These are phyloP conservation scores for Lytechinus pictus DNA, from an alignment of 35 echinoderm and acorn worm genomes.

Conservation along the genomic window DNA sequence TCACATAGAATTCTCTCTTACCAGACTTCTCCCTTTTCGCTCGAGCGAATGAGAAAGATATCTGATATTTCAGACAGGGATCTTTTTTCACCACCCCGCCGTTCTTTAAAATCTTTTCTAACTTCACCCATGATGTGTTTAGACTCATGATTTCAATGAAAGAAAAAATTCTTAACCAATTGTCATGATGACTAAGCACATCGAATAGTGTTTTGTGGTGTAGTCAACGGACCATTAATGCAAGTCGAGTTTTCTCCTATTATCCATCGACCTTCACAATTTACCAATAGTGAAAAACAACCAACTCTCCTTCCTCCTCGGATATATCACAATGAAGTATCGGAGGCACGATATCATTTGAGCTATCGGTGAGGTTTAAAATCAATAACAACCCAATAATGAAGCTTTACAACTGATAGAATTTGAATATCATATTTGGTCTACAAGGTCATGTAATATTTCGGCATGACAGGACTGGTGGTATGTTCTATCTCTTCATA, in stretches of 20 bases:
- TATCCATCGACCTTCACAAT: not conserved
- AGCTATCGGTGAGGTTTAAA: not conserved
- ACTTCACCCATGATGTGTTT: not conserved
- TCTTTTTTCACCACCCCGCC: not conserved
- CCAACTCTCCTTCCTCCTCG: not conserved
- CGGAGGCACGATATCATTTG: not conserved
- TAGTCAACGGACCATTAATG: slow-evolving; percentile 23
- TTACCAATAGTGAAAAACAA: not conserved
- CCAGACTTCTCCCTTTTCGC: not conserved
- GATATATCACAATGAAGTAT: not conserved
- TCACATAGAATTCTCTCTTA: not conserved
- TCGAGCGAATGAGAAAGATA: not conserved
- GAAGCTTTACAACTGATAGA: not conserved
- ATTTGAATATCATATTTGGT: too few relatives aligned
- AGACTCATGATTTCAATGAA: not conserved
- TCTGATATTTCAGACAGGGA: not conserved
- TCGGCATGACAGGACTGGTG: too few relatives aligned
- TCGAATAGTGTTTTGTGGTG: slow-evolving; percentile 23
- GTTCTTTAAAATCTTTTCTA: not conserved
- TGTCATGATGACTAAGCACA: slow-evolving; percentile 33
- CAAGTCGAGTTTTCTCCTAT: not conserved
- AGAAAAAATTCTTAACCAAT: slow-evolving; percentile 16
- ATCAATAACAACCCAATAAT: not conserved
- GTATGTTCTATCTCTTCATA: too few relatives aligned
- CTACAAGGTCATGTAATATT: too few relatives aligned